Evolutionary conservation across 2,797 vertebrate species (phyloP).

Genomic region (Brotogeris chrysoptera): DNA sequence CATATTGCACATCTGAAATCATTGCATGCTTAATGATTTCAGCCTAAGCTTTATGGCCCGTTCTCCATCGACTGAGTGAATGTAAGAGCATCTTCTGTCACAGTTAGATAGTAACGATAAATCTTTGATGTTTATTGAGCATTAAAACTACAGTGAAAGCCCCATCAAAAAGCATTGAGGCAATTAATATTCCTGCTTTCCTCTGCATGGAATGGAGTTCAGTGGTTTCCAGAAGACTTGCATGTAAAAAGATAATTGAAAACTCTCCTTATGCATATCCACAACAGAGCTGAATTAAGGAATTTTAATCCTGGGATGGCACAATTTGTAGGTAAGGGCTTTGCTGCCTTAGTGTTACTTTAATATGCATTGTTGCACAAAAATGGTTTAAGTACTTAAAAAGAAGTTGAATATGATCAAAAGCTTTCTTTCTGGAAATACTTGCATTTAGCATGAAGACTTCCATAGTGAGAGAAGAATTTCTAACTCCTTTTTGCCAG

Average conservation of each 20-base stretch:
- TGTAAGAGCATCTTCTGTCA: slow-evolving; percentile 52
- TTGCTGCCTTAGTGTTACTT: background rate
- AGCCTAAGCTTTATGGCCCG: slow-evolving; percentile 54
- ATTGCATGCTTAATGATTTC: slow-evolving; percentile 43
- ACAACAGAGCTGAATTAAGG: background rate
- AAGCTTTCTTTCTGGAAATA: slow-evolving; percentile 5
- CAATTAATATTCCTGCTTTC: slow-evolving; percentile 49
- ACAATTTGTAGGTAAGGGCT: background rate
- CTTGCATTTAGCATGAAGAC: background rate
- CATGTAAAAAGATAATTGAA: background rate
- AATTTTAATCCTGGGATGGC: slow-evolving; percentile 13
- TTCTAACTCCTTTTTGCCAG: background rate
- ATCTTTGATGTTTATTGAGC: slow-evolving; percentile 62
- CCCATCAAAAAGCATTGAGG: slow-evolving; percentile 33
- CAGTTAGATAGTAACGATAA: slow-evolving; percentile 48
- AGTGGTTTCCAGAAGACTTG: slow-evolving; percentile 12
- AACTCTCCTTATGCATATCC: background rate
- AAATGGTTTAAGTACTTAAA: background rate
- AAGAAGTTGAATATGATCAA: background rate
- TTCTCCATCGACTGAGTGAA: slow-evolving; percentile 30
- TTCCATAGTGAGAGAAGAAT: background rate
- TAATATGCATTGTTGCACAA: background rate
- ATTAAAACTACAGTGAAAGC: slow-evolving; percentile 48
- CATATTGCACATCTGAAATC: slow-evolving; percentile 20
- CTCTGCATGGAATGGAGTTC: slow-evolving; percentile 22